Conservation (phyloP, 2,113 vertebrate species). For the Amphilophus citrinellus region DNA sequence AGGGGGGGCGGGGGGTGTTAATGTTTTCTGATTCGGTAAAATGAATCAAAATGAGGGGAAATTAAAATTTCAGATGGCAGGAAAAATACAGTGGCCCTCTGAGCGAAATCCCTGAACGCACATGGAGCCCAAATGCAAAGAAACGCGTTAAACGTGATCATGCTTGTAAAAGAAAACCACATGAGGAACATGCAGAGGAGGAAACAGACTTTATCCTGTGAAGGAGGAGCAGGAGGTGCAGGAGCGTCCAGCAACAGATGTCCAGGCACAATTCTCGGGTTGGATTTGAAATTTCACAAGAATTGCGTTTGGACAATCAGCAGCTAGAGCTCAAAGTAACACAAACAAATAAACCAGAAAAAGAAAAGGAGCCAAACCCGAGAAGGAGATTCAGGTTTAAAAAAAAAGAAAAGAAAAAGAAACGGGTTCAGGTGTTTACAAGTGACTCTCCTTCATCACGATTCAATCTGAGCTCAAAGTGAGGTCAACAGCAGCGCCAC, state of each 20-base stretch:
- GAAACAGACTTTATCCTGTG: not conserved
- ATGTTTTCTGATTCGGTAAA: slow-evolving; percentile 1
- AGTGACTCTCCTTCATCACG: slow-evolving; percentile 2
- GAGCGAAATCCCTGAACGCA: not conserved
- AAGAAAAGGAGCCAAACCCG: not conserved
- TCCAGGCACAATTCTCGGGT: slow-evolving; percentile 99
- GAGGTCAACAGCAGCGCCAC: slow-evolving; percentile 2
- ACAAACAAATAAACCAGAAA: not conserved
- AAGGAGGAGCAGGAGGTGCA: slow-evolving; percentile 42
- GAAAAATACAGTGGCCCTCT: not conserved
- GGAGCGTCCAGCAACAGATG: slow-evolving; percentile 95
- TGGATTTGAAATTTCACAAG: slow-evolving; percentile 83
- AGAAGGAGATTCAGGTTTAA: not conserved
- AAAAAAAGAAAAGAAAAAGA: not conserved
- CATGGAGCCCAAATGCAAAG: not conserved
- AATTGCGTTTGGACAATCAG: slow-evolving; percentile 89
- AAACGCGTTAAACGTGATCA: not conserved
- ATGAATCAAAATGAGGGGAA: not conserved
- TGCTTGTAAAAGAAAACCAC: not conserved
- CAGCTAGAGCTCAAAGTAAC: slow-evolving; percentile 83
- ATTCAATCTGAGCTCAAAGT: not conserved
- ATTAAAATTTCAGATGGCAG: not conserved
- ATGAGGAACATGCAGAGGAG: not conserved
- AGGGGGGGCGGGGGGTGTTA: not conserved
- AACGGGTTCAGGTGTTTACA: not conserved